Evolutionary conservation across 1,140 invertebrate species (phyloP), one percentile per base, ranked within the genome.

Genomic region (Procambarus clarkii): DNA sequence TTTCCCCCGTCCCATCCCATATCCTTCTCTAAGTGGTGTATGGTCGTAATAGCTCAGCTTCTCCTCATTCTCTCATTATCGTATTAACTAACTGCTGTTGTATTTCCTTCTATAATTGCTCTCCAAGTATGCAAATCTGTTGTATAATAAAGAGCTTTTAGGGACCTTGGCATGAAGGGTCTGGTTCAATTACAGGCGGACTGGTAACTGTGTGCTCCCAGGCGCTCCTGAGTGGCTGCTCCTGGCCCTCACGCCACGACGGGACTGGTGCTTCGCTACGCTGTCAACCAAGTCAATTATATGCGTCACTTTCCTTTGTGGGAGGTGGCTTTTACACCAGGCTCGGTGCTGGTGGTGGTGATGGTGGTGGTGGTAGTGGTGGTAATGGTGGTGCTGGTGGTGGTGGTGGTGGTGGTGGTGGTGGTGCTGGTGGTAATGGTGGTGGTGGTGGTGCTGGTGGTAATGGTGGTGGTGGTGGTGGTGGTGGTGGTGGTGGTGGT

Each of bases 221-320:
- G 58, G 81, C 81, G 44, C 81, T n/a, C 7, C 81, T 45, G 45
- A n/a, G 58, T 24, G 58, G 58, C 81, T 54, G 45, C n/a, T 5
- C 45, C 4, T 58, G 24, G 45, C n/a, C 81, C 24, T 69, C 60
- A 83, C 81, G 58, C 44, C 34, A 18, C 2, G 81, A 83, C 81
- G 69, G 44, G 58, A 83, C 69, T 83, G 58, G n/a, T 50, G 81
- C 81, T 83, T 83, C 81, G 81, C 58, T 58, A 83, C 81, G 81
- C 81, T 24, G 58, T 83, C 81, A 83, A 58, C 81, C 81, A 83
- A 83, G 81, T 83, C 81, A 83, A 83, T 83, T 83, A 83, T 69
- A 45, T 83, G 60, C 81, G 81, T 83, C 81, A 83, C 81, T 69
- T 83, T 83, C 81, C 81, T 69, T 83, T 83, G 81, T 83, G 58